Evolutionary conservation across 1,140 invertebrate genomes (phyloP), one percentile per base, ranked within the genome.

Genomic region (Procambarus clarkii): DNA sequence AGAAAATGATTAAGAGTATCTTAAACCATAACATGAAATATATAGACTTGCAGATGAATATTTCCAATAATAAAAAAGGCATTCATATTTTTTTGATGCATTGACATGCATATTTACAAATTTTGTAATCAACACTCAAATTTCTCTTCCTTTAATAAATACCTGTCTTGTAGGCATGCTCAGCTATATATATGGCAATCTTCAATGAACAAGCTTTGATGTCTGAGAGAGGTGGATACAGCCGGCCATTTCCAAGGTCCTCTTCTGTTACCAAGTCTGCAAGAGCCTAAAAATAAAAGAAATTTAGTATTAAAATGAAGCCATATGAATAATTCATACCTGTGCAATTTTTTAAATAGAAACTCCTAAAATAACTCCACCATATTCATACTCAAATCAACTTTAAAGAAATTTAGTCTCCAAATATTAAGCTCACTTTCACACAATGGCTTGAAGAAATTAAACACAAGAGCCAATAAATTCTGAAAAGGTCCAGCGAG

Each of bases 151-250:
- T 11, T 34, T 34, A n/a, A 34, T 9, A 34, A 34, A 94, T 96
- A 97, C 97, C 96, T 95, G 96, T 96, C 94, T 96, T 95, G 93
- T 99, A 99, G n/a, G 98, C 97, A 94, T 98, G 97, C 92, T 98
- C 96, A 50, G 97, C 97, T 89, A 99, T 95, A 93, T 96, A 95
- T 4, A 96, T 96, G 8, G 98, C 99, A 93, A 99, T 99, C 92
- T 96, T 95, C 2, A 98, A 93, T 0, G 98, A 99, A 82, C 98
- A 98, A 79, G 97, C 96, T 92, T 97, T 96, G 93, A 99, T 98
- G 24, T 96, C 96, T n/a, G 96, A 95, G 13, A 99, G 95, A 0
- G 98, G 98, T 21, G 99, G 99, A 94, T 99, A 99, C 46, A 99
- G 95, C 92, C 98, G 97, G n/a, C 99, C 99, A 87, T 96, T 96